Evolutionary conservation across 2,113 vertebrate species (phyloP).

Genomic region (Glareola pratincola): DNA sequence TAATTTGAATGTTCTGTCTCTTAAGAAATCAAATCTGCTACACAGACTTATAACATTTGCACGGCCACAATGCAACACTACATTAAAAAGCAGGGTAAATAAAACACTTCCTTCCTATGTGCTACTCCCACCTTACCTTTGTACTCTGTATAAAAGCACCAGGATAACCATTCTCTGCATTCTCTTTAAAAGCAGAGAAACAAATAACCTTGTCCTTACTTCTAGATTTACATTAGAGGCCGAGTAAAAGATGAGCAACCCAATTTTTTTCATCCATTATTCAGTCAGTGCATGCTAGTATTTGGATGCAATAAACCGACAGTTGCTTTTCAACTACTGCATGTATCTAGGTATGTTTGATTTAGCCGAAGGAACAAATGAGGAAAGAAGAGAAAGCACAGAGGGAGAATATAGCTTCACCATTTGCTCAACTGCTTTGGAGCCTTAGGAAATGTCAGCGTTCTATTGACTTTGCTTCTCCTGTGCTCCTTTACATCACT

Average conservation of each 20-base stretch:
- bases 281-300: neutral
- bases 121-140: neutral
- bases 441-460: neutral
- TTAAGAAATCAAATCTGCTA: neutral
- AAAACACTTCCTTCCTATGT: neutral
- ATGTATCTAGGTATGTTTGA: neutral
- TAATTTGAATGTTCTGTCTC: neutral
- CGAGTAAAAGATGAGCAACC: neutral
- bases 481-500: neutral
- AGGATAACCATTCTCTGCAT: neutral
- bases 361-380: neutral
- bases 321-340: neutral
- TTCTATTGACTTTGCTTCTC: constrained; percentile 15
- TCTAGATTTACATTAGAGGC: neutral
- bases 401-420: neutral
- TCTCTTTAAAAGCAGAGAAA: neutral
- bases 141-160: neutral
- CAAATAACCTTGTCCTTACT: neutral
- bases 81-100: neutral
- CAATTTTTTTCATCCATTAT: neutral
- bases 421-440: neutral
- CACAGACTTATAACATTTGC: neutral
- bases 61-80: neutral
- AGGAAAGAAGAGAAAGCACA: neutral
- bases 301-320: neutral